A percentile compares a stretch with the other conserved stretches of the same genome.
phyloP scores from a whole-genome alignment of 2,888 invertebrate species.

The Cremastinae sp. region DNA sequence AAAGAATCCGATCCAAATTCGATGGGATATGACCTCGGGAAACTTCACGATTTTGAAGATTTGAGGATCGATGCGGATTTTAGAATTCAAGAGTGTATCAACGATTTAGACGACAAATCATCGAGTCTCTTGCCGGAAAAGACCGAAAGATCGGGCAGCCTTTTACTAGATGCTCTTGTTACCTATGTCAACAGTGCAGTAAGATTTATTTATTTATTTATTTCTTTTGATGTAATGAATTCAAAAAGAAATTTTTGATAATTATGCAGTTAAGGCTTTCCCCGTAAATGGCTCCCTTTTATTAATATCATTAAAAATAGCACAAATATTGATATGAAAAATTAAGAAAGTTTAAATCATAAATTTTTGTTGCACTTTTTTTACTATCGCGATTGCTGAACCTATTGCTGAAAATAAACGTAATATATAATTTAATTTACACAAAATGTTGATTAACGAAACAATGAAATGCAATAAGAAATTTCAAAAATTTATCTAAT shows the following conservation, averaged over 20 bases:
- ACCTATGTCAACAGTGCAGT: slow-evolving; percentile 86
- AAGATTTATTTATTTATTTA: slow-evolving; percentile 73
- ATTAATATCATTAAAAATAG: too few species aligned
- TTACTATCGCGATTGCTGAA: too few species aligned
- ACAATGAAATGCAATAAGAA: too few species aligned
- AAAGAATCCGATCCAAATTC: slow-evolving; percentile 62
- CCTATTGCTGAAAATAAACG: too few species aligned
- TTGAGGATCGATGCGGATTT: slow-evolving; percentile 67
- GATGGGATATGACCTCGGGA: slow-evolving; percentile 67
- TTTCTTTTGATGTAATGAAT: not conserved
- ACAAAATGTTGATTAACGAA: too few species aligned
- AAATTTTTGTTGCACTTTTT: too few species aligned
- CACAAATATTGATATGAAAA: too few species aligned
- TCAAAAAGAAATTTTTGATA: not conserved
- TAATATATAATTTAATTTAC: too few species aligned
- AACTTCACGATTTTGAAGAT: slow-evolving; percentile 70
- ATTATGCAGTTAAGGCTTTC: too few species aligned
- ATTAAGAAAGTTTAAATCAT: too few species aligned
- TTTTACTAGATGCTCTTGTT: slow-evolving; percentile 84
- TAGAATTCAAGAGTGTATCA: slow-evolving; percentile 57
- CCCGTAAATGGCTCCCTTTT: too few species aligned
- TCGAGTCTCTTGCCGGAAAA: slow-evolving; percentile 64
- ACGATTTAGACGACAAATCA: slow-evolving; percentile 56
- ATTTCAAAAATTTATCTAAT: too few species aligned
- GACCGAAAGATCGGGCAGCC: slow-evolving; percentile 78